Percentiles rank a stretch among this genome's conserved stretches.
Evolutionary conservation across 2,888 invertebrate genomes (phyloP).

Genomic region (Gibbula magus): DNA sequence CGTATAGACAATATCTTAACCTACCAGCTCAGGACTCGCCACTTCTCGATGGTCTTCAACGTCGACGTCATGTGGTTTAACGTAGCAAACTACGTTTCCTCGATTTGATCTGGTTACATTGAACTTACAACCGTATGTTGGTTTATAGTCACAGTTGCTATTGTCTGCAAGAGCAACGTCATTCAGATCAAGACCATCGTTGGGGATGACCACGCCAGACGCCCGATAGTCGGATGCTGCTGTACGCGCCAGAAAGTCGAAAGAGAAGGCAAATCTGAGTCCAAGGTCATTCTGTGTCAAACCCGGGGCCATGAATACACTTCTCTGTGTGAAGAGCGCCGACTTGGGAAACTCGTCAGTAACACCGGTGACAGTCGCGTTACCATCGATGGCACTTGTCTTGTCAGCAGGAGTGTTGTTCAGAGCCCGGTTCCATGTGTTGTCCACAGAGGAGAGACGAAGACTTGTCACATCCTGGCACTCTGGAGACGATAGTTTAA

Average conservation of each 20-base stretch:
- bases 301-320: neutral
- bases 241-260: neutral
- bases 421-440: neutral
- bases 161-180: slow-evolving; percentile 11
- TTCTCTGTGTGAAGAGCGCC: neutral
- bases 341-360: neutral
- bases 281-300: neutral
- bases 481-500: neutral
- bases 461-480: neutral
- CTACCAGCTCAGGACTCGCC: neutral
- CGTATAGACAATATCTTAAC: neutral
- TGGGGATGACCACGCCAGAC: neutral
- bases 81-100: neutral
- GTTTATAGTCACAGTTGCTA: neutral
- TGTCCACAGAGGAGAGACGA: neutral
- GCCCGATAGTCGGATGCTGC: neutral
- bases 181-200: too few relatives aligned
- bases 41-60: neutral
- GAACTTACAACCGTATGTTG: slow-evolving; percentile 15
- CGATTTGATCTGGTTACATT: neutral
- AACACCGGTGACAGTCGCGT: neutral
- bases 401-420: neutral
- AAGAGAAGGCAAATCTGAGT: neutral
- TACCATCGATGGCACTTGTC: neutral
- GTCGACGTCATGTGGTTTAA: neutral